A percentile compares a stretch with the other conserved stretches of the same genome.
These are phyloP conservation scores for Lepisosteus oculatus DNA, from an alignment of 2,113 vertebrate genomes.

Conservation along the genomic window DNA sequence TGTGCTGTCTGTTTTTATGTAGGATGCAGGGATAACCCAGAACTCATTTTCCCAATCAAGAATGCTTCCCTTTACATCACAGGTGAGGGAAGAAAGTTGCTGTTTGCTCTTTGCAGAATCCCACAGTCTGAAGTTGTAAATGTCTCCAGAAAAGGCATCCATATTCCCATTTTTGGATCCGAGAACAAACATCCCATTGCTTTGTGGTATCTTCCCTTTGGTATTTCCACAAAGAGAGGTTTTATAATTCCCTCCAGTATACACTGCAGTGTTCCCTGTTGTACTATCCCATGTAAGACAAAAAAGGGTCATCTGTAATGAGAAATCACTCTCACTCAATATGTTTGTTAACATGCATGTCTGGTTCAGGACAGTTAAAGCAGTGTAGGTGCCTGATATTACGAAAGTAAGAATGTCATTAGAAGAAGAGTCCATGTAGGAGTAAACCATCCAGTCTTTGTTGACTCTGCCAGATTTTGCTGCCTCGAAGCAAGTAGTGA, in stretches of 20 bases:
- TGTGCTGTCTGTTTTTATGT: conserved; percentile 77
- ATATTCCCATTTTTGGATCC: conserved; percentile 62
- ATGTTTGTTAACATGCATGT: conserved; percentile 62
- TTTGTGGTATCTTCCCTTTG: conserved; percentile 47
- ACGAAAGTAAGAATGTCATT: conserved; percentile 66
- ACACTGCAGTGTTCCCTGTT: conserved; percentile 51
- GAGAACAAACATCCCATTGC: conserved; percentile 67
- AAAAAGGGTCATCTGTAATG: conserved; percentile 66
- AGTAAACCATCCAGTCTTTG: conserved; percentile 75
- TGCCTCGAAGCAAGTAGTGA: conserved; percentile 87
- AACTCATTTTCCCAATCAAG: conserved; percentile 90
- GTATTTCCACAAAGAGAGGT: conserved; percentile 53
- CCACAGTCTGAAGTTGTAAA: conserved; percentile 96
- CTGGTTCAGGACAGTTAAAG: conserved; percentile 25
- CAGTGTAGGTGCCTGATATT: conserved; percentile 47
- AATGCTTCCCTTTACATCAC: conserved; percentile 74
- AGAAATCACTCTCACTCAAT: conserved; percentile 61
- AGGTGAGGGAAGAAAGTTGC: conserved; percentile 72
- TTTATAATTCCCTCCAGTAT: conserved; percentile 55
- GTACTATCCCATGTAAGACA: conserved; percentile 75
- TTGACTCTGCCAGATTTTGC: conserved; percentile 48
- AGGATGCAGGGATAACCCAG: conserved; percentile 78
- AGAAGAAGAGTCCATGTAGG: conserved; percentile 51
- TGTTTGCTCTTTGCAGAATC: conserved; percentile 69
- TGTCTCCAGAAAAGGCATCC: conserved; percentile 70